Conservation (phyloP, 2,113 vertebrate genomes). For the Spilogale gracilis region DNA sequence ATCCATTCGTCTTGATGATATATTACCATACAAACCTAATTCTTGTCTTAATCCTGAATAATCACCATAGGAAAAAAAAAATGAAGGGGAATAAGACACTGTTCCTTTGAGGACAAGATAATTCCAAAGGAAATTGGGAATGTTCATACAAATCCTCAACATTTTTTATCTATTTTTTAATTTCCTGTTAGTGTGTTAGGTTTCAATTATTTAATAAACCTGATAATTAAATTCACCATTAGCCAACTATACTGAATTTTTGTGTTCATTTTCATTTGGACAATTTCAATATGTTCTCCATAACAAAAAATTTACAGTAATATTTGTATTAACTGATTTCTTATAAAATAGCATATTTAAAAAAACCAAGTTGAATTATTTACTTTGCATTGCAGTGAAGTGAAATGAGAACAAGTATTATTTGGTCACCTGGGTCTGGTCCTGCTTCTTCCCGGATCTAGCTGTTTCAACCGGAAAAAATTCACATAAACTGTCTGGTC, state of each 20-base stretch:
- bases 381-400: background rate
- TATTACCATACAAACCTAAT: background rate
- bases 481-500: background rate
- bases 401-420: background rate
- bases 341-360: conserved; percentile 1
- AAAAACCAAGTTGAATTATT: background rate
- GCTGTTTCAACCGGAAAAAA: background rate
- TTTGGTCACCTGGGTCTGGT: background rate
- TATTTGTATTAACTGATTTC: background rate
- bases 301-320: background rate
- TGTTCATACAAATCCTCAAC: background rate
- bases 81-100: background rate
- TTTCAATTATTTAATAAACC: conserved; percentile 9
- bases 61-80: background rate
- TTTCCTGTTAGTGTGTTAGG: background rate
- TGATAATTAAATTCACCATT: background rate
- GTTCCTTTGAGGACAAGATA: background rate
- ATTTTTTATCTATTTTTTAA: conserved; percentile 1
- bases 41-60: background rate
- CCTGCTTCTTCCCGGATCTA: background rate
- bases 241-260: background rate
- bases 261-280: background rate
- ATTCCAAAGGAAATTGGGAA: background rate
- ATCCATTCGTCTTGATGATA: background rate
- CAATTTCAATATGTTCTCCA: background rate